Base-by-base conservation (phyloP, 2,888 invertebrate genomes). In the Eubasilissa splendida region DNA sequence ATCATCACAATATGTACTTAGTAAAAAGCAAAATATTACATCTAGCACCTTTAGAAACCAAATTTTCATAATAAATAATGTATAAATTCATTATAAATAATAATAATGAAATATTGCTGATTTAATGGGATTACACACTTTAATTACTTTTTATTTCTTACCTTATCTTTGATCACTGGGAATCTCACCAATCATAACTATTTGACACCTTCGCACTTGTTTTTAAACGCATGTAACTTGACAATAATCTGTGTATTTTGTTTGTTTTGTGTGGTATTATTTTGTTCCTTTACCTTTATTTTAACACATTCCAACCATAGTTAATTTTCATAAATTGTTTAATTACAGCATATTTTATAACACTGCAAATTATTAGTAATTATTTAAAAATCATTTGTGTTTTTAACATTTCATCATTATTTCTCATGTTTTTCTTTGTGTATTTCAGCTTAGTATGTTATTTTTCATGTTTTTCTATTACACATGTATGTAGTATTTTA, bases 251-350 rank as follows among this genome's bases (percentile, higher is more conserved):
- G 22, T 53, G 22, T 66, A 56, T 71, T 71, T 10, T 66, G 42
- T 68, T 68, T 75, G 42, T 75, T 71, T 76, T 66, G 54, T 53
- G 65, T 76, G 54, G 33, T 77, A 58, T 77, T 52, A 42, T 42
- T 42, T 65, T 50, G 9, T 4, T 77, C 50, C 12, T 68, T 70
- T 59, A 68, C 50, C 50, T 68, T 12, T 70, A 70, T 59, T 77
- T 77, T 76, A 54, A 31, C 14, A 31, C 7, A n/a, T 76, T 63
- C 31, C n/a, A 54, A 42, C 68, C 31, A n/a, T 75, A 50, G 31
- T 42, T 75, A 12, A 63, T 33, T 54, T 65, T 56, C 54, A 33
- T 76, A 8, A 66, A 22, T 52, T 31, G 9, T 56, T 33, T 58
- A 14, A 59, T 12, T 58, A 58, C 74, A 53, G 14, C 31, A 74